These are phyloP conservation scores for Zosterops hypoxanthus DNA, from an alignment of 2,113 vertebrate species.

Conservation along the genomic window DNA sequence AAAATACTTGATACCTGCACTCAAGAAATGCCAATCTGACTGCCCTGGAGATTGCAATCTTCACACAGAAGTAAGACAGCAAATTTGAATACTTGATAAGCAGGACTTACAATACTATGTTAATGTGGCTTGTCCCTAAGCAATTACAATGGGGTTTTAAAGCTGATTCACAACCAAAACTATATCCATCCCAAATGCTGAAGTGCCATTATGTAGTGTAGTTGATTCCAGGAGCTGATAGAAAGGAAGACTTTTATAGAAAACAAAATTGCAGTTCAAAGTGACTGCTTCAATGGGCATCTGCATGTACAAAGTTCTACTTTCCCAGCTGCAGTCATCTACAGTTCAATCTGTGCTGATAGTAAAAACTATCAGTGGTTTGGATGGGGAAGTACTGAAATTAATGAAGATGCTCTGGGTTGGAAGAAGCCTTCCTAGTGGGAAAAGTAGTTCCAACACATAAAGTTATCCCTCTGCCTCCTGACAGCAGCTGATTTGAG, in stretches of 20 bases:
- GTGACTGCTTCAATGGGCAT: not conserved
- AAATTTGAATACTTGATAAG: not conserved
- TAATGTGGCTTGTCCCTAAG: not conserved
- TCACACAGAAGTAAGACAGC: not conserved
- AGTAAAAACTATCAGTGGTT: not conserved
- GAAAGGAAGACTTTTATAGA: not conserved
- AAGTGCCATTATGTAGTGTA: not conserved
- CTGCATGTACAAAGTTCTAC: not conserved
- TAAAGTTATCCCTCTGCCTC: not conserved
- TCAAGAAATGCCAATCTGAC: not conserved
- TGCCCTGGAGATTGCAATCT: not conserved
- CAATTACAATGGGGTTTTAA: not conserved
- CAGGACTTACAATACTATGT: not conserved
- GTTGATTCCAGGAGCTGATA: not conserved
- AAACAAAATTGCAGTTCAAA: not conserved
- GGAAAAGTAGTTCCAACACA: not conserved
- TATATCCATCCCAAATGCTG: not conserved
- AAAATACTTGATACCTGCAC: not conserved
- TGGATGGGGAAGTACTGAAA: not conserved
- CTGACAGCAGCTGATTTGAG: not conserved
- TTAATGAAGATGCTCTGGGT: not conserved
- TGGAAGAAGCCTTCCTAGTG: not conserved
- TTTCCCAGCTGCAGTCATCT: not conserved
- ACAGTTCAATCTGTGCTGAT: not conserved
- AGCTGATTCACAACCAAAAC: not conserved